Percentiles rank a stretch among this genome's conserved stretches.
phyloP scores from a whole-genome alignment of 2,797 vertebrate genomes.

The Sylvilagus floridanus region DNA sequence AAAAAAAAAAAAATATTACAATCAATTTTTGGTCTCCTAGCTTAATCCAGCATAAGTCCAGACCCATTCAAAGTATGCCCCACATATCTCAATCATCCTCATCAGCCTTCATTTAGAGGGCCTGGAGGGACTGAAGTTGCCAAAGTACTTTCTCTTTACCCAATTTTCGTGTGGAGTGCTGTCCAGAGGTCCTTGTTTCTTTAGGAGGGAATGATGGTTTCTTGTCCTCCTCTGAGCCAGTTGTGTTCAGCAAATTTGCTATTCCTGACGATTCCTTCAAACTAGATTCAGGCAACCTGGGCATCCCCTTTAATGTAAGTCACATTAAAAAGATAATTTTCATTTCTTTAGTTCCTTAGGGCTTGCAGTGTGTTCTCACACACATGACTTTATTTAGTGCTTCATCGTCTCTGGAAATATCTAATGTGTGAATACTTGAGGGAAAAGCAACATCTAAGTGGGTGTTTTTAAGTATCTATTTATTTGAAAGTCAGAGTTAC shows the following conservation, averaged over 20 bases:
- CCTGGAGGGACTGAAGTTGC: neutral
- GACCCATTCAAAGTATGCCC: neutral
- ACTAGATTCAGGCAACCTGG: neutral
- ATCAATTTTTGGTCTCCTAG: neutral
- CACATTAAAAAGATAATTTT: slow-evolving; percentile 16
- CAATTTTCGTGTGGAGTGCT: neutral
- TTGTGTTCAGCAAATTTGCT: neutral
- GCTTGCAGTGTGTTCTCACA: neutral
- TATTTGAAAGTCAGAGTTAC: too few species aligned
- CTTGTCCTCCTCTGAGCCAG: neutral
- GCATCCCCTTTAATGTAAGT: slow-evolving; percentile 36
- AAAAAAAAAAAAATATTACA: too few species aligned
- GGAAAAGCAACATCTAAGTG: neutral
- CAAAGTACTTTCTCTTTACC: slow-evolving; percentile 56
- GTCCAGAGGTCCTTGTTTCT: slow-evolving; percentile 5
- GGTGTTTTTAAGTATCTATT: too few species aligned
- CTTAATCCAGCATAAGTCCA: neutral
- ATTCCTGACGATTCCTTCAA: slow-evolving; percentile 19
- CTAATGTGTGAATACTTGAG: neutral
- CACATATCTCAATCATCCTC: neutral
- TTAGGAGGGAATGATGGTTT: neutral
- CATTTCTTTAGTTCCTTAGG: slow-evolving; percentile 22
- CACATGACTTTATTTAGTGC: neutral
- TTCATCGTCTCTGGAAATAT: neutral
- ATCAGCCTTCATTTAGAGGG: neutral